Evolutionary conservation across 2,888 invertebrate genomes (phyloP), one percentile per base, ranked within the genome.

Genomic region (Odiellus spinosus): DNA sequence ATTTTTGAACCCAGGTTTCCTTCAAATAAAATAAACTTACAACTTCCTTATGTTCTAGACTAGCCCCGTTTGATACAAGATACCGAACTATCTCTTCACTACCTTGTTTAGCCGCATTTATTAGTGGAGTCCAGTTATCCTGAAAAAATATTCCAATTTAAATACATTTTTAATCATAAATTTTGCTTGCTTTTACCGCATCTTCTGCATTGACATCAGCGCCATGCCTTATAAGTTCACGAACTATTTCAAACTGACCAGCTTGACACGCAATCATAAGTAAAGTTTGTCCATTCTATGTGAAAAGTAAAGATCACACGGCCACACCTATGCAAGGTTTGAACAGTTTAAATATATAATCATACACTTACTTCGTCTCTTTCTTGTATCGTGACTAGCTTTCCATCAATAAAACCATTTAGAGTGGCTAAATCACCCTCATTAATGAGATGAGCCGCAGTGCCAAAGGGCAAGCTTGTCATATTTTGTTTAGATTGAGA

Each of bases 131-230:
- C 88, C 95, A 93, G 58, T 85, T 84, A 64, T 96, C 95, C 75
- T 77, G 59, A 51, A 39, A 48, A 42, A 49, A 12, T 34, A 35
- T 38, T n/a, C 12, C 35, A n/a, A 40, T 39, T 36, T 35, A 40
- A 43, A 44, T 10, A n/a, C 21, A n/a, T 3, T 20, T 26, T 32
- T 43, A 48, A 38, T 14, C 15, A 15, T 45, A 42, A 36, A 45
- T 39, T 40, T 32, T 21, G 40, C 44, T 43, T 17, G 18, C 17
- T 61, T 67, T 63, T 59, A 73, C 78, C 60, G 77, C 75, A 67
- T 96, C 96, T 60, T 85, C 82, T 12, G 82, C 80, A 65, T 86
- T 82, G 15, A 87, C 79, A 69, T 96, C 95, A 32, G 93, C 91
- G 50, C 90, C 88, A 63, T 86, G 82, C 46, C 80, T 77, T 56